Evolutionary conservation across 2,888 invertebrate genomes (phyloP).

Genomic region (Cataglyphis albicans): DNA sequence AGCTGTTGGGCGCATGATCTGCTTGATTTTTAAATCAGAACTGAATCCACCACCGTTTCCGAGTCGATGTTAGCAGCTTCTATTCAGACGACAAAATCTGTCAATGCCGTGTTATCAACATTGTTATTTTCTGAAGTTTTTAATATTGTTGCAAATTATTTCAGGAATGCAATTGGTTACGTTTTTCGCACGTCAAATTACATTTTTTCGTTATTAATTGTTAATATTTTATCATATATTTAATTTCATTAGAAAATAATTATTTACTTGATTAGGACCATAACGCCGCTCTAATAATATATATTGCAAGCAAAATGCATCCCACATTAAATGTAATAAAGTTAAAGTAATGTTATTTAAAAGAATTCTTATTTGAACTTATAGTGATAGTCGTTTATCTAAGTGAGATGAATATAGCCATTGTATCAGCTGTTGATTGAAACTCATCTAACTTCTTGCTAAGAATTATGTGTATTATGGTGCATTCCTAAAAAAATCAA

Average conservation of each 20-base stretch:
- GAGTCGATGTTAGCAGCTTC: constrained; percentile 52
- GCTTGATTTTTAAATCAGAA: constrained; percentile 65
- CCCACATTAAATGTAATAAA: constrained; percentile 49
- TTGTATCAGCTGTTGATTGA: constrained; percentile 54
- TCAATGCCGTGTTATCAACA: constrained; percentile 7
- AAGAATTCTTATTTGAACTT: constrained; percentile 40
- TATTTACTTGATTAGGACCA: constrained; percentile 46
- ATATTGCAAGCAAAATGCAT: constrained; percentile 44
- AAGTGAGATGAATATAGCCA: constrained; percentile 63
- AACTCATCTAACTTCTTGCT: constrained; percentile 53
- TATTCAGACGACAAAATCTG: constrained; percentile 42
- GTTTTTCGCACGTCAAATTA: constrained; percentile 39
- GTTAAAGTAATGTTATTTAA: constrained; percentile 51
- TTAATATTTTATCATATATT: constrained; percentile 39
- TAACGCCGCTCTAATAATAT: constrained; percentile 41
- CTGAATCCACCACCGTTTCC: constrained; percentile 48
- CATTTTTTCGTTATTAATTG: constrained; percentile 25
- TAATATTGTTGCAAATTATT: neutral
- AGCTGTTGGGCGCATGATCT: constrained; percentile 81
- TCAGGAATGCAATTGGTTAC: constrained; percentile 38
- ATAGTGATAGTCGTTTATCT: constrained; percentile 52
- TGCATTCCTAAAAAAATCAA: neutral
- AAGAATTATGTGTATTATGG: neutral
- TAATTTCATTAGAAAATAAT: constrained; percentile 6
- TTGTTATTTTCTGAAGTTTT: neutral